These are phyloP conservation scores for Sternarchorhynchus goeldii DNA, from an alignment of 2,797 vertebrate species.

Conservation along the genomic window DNA sequence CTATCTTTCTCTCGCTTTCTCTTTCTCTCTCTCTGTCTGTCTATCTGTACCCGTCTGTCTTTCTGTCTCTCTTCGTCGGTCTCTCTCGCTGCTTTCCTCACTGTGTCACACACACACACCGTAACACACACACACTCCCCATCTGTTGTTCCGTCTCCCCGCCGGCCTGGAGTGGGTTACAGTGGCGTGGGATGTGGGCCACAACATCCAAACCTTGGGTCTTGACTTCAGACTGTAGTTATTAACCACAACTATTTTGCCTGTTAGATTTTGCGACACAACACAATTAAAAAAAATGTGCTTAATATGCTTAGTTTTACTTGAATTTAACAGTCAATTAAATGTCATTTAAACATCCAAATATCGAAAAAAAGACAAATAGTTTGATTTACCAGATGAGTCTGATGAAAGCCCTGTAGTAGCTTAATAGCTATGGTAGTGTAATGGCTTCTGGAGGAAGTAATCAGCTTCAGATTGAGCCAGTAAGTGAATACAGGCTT, in stretches of 20 bases:
- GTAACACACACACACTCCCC: neutral
- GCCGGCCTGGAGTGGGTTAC: neutral
- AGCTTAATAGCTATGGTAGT: no score
- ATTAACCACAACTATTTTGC: neutral
- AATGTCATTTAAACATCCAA: neutral
- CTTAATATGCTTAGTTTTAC: no score
- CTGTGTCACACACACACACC: neutral
- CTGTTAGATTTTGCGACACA: no score
- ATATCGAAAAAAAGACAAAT: neutral
- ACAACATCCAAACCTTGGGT: neutral
- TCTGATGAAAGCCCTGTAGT: neutral
- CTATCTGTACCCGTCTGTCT: no score
- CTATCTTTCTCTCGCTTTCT: neutral
- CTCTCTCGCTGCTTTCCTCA: no score
- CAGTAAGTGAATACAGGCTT: no score
- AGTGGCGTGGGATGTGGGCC: neutral
- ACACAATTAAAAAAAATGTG: no score
- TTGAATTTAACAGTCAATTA: no score
- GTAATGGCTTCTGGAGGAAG: no score
- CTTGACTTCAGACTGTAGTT: neutral
- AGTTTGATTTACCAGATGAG: neutral
- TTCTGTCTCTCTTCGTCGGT: no score
- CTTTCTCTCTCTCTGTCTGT: neutral
- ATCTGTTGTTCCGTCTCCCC: conserved; percentile 19
- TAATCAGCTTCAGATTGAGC: no score